Evolutionary conservation across 2,797 vertebrate genomes (phyloP), one percentile per base, ranked within the genome.

Genomic region (Huso huso): DNA sequence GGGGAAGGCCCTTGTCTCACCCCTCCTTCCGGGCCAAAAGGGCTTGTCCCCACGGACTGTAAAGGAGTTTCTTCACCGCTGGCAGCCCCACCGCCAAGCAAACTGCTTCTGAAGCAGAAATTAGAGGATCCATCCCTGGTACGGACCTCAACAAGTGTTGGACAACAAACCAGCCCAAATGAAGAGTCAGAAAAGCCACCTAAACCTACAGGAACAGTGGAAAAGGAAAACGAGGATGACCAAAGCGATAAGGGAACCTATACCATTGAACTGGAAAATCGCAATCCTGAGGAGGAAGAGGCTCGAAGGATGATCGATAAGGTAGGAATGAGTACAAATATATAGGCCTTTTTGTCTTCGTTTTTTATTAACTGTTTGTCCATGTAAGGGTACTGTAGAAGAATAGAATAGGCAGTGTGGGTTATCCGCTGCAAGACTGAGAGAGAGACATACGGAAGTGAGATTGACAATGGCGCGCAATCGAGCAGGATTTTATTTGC

Each of bases 181-280:
- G 91, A 93, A 67, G 91, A 95, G 74, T 63, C 87, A 70, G 85
- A 87, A 74, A 88, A 87, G 81, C 37, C 4, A 37, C 37, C 37
- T 37, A 37, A 37, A 37, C 66, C 75, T 76, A 73, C 89, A 81
- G 61, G 80, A 77, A 5, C 81, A 80, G 57, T 83, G 84, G 72
- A 89, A 74, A 87, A 89, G 67, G 90, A 90, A 74, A 89, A 87
- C 66, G 94, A 93, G 37, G 95, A 97, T 63, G 94, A 97, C 75
- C 94, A 94, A 79, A 98, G 94, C 68, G 94, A 97, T 79, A 98
- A 96, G 85, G 96, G 95, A 70, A 98, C 96, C 67, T 98, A 98
- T 76, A 98, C 95, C 69, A 97, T 97, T 15, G 95, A 99, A 77
- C 81, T 96, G 85, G 95, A 96, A 83, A 95, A 94, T 79, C 90